Percentiles rank a stretch among this genome's conserved stretches.
Conservation (phyloP, 2,797 vertebrate species). For the Clarias fuscus region DNA sequence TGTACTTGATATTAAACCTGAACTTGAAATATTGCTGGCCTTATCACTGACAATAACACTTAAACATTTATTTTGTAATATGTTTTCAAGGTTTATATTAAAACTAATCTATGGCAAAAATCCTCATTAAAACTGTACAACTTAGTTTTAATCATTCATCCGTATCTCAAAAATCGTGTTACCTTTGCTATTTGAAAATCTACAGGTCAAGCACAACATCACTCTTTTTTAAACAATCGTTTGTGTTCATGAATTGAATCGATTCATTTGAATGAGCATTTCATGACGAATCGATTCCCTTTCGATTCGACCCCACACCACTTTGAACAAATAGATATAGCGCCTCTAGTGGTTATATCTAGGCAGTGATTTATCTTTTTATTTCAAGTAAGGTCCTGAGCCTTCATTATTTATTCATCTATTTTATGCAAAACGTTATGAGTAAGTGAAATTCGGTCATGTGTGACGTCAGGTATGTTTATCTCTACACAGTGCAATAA, state of each 20-base stretch:
- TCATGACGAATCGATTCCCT: slow-evolving; percentile 22
- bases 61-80: not conserved
- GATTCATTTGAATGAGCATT: slow-evolving; percentile 1
- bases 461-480: not conserved
- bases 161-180: not conserved
- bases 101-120: not conserved
- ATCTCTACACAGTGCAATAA: not conserved
- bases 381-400: not conserved
- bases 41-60: not conserved
- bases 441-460: not conserved
- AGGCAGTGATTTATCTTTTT: not conserved
- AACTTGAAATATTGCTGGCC: not conserved
- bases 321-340: slow-evolving; percentile 23
- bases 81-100: not conserved
- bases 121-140: not conserved
- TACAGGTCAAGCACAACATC: not conserved
- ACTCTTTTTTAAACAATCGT: not conserved
- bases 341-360: slow-evolving; percentile 45
- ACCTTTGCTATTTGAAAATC: not conserved
- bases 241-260: slow-evolving; percentile 10
- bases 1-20: not conserved
- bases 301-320: not conserved
- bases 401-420: not conserved
- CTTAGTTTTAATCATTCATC: not conserved
- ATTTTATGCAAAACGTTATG: not conserved